phyloP scores from a whole-genome alignment of 2,797 vertebrate species.

The Yasuhikotakia modesta region DNA sequence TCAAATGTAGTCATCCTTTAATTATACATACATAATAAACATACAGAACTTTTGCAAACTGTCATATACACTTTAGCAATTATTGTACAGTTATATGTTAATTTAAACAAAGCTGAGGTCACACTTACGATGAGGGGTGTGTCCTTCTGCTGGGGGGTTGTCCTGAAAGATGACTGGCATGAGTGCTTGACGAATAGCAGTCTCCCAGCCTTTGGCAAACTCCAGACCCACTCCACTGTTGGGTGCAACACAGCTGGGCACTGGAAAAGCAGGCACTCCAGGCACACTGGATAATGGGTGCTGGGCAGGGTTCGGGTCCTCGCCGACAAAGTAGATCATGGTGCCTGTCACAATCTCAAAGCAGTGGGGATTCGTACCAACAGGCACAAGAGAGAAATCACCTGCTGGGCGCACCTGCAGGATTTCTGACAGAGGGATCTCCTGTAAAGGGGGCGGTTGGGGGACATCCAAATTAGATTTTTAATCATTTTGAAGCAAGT shows the following conservation, averaged over 20 bases:
- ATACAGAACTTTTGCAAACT: too few species aligned
- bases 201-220: conserved; percentile 85
- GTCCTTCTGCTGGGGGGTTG: conserved; percentile 73
- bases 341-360: conserved; percentile 88
- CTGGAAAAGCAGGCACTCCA: conserved; percentile 64
- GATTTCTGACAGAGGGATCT: conserved; percentile 89
- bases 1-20: too few species aligned
- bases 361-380: conserved; percentile 86
- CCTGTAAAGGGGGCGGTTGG: conserved; percentile 68
- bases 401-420: conserved; percentile 80
- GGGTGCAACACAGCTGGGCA: conserved; percentile 73
- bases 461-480: background rate
- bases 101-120: background rate
- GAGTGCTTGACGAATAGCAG: conserved; percentile 86
- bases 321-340: conserved; percentile 88
- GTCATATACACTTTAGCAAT: too few species aligned
- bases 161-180: conserved; percentile 88
- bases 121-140: conserved; percentile 74
- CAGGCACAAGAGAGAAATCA: conserved; percentile 79
- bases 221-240: conserved; percentile 82
- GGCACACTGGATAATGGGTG: conserved; percentile 58
- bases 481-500: background rate
- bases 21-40: too few species aligned
- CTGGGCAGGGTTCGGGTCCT: conserved; percentile 73
- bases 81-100: too few species aligned